Conservation (phyloP, 2,113 vertebrate species). For the Pachyramphus minor region DNA sequence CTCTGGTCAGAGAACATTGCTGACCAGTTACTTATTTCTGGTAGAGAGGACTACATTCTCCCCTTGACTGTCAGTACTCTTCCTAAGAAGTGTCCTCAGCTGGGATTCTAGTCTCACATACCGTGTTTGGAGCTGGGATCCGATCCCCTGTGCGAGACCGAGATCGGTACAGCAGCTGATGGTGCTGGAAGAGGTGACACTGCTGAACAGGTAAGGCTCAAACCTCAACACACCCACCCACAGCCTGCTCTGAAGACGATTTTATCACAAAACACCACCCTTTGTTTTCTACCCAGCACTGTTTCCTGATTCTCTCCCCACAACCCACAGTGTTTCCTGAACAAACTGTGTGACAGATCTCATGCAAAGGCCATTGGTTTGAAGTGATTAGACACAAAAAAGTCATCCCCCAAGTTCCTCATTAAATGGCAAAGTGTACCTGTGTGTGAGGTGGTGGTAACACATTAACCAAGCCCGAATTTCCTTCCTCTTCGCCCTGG, state of each 20-base stretch:
- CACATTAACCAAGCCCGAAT: not conserved
- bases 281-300: not conserved
- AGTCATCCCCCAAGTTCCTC: not conserved
- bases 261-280: not conserved
- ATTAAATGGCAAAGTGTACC: not conserved
- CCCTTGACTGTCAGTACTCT: not conserved
- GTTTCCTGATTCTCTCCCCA: not conserved
- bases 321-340: not conserved
- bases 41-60: not conserved
- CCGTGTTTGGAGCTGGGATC: not conserved
- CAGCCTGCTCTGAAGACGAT: not conserved
- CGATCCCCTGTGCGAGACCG: not conserved
- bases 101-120: not conserved
- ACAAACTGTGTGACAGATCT: not conserved
- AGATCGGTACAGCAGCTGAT: not conserved
- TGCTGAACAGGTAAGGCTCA: not conserved
- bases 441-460: not conserved
- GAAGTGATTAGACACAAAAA: not conserved
- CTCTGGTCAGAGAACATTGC: not conserved
- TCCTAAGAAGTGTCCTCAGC: not conserved
- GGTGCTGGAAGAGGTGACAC: not conserved
- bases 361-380: not conserved
- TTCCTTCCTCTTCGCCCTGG: not conserved
- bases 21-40: not conserved
- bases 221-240: accelerated